These are phyloP conservation scores for Atractosteus spatula DNA, from an alignment of 2,113 vertebrate genomes.

Conservation along the genomic window DNA sequence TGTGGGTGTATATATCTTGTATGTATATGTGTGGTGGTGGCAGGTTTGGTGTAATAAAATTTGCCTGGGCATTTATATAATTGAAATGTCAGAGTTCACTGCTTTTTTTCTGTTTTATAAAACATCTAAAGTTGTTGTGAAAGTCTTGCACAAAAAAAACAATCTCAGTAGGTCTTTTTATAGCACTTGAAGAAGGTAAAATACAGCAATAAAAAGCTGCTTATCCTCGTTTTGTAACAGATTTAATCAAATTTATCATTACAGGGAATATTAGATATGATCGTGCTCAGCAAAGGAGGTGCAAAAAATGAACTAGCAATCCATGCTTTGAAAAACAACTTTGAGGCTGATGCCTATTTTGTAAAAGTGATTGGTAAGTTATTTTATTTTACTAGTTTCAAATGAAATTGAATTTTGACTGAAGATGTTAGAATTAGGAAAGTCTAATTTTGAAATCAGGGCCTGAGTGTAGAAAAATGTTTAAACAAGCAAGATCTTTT, in stretches of 20 bases:
- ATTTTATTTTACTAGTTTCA: neutral
- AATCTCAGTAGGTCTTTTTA: slow-evolving; percentile 29
- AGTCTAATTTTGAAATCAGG: too few species aligned
- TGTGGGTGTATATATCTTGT: too few species aligned
- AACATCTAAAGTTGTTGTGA: slow-evolving; percentile 3
- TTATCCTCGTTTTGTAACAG: slow-evolving; percentile 28
- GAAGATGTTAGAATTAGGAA: too few species aligned
- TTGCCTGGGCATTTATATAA: neutral
- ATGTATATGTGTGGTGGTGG: too few species aligned
- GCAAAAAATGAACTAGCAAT: slow-evolving; percentile 71
- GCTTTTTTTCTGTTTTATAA: neutral
- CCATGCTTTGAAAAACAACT: slow-evolving; percentile 92
- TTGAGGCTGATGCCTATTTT: slow-evolving; percentile 95
- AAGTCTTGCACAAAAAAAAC: slow-evolving; percentile 16
- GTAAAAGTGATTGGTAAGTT: slow-evolving; percentile 98
- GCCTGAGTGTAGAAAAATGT: too few species aligned
- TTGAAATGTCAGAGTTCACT: neutral
- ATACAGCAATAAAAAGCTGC: neutral
- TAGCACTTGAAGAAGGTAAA: slow-evolving; percentile 39
- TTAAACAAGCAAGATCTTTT: too few species aligned
- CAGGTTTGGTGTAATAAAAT: too few species aligned
- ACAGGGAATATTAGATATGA: slow-evolving; percentile 93
- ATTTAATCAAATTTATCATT: slow-evolving; percentile 49
- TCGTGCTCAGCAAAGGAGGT: slow-evolving; percentile 77
- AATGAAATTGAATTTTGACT: too few species aligned